Percentiles rank a stretch among this genome's conserved stretches.
phyloP scores from a whole-genome alignment of 2,113 vertebrate species.

The Thinocorus orbignyianus region DNA sequence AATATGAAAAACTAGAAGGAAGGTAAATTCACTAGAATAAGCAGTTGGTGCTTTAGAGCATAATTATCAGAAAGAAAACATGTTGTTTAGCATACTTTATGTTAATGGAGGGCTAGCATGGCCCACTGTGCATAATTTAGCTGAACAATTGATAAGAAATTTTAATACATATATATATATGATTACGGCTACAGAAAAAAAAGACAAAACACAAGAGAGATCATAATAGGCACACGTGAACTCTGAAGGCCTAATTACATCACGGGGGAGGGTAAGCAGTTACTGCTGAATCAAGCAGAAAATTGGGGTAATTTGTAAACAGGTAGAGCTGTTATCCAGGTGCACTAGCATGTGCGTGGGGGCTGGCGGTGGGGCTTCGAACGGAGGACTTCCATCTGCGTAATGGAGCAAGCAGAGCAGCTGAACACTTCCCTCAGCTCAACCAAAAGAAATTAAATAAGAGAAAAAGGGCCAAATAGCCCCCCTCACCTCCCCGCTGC shows the following conservation, averaged over 20 bases:
- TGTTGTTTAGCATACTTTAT: slow-evolving; percentile 86
- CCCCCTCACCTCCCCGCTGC: neutral
- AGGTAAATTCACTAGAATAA: slow-evolving; percentile 82
- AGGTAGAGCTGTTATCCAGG: slow-evolving; percentile 93
- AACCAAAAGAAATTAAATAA: neutral
- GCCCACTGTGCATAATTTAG: slow-evolving; percentile 95
- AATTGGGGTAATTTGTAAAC: slow-evolving; percentile 97
- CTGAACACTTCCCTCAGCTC: slow-evolving; percentile 18
- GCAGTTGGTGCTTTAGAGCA: slow-evolving; percentile 83
- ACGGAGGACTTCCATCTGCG: slow-evolving; percentile 57
- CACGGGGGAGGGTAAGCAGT: slow-evolving; percentile 88
- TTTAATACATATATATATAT: slow-evolving; percentile 88
- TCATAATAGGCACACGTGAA: slow-evolving; percentile 92
- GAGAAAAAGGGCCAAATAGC: neutral
- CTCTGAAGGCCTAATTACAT: slow-evolving; percentile 98
- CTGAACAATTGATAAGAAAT: slow-evolving; percentile 87
- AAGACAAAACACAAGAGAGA: slow-evolving; percentile 86
- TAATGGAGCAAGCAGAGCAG: neutral
- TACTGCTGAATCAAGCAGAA: slow-evolving; percentile 99
- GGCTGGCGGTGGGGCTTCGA: slow-evolving; percentile 62
- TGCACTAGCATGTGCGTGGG: slow-evolving; percentile 85
- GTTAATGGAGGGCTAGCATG: slow-evolving; percentile 85
- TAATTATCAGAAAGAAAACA: slow-evolving; percentile 84
- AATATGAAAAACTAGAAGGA: slow-evolving; percentile 60
- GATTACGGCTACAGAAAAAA: slow-evolving; percentile 87